Evolutionary conservation across 2,888 invertebrate genomes (phyloP).

Genomic region (Marasmarcha lunaedactyla): DNA sequence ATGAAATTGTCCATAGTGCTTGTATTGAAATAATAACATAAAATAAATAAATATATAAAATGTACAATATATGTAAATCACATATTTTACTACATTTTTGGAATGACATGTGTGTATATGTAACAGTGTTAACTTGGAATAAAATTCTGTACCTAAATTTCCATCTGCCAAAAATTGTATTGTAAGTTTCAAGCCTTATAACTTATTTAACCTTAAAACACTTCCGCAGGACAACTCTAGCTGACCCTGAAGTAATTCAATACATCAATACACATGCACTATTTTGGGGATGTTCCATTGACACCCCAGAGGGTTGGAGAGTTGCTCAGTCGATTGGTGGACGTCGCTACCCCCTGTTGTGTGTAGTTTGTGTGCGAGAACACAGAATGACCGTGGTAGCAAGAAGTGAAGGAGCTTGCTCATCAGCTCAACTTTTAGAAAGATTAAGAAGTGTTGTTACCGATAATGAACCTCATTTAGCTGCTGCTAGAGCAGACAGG

Average conservation of each 20-base stretch:
- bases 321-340: slow-evolving; percentile 91
- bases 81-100: too few relatives aligned
- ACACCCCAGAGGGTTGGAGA: slow-evolving; percentile 90
- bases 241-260: slow-evolving; percentile 78
- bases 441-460: slow-evolving; percentile 81
- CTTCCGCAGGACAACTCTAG: slow-evolving; percentile 74
- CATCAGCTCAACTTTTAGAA: slow-evolving; percentile 76
- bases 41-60: too few relatives aligned
- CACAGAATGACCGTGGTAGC: slow-evolving; percentile 94
- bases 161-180: too few relatives aligned
- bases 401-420: slow-evolving; percentile 88
- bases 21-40: too few relatives aligned
- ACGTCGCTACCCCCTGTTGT: slow-evolving; percentile 85
- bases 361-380: slow-evolving; percentile 89
- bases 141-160: too few relatives aligned
- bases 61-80: too few relatives aligned
- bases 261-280: slow-evolving; percentile 87
- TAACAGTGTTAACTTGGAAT: too few relatives aligned
- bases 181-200: too few relatives aligned
- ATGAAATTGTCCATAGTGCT: too few relatives aligned
- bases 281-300: slow-evolving; percentile 94
- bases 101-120: too few relatives aligned
- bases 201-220: too few relatives aligned
- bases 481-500: slow-evolving; percentile 89
- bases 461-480: slow-evolving; percentile 89